phyloP scores from a whole-genome alignment of 2,113 vertebrate species.

The Coregonus clupeaformis region DNA sequence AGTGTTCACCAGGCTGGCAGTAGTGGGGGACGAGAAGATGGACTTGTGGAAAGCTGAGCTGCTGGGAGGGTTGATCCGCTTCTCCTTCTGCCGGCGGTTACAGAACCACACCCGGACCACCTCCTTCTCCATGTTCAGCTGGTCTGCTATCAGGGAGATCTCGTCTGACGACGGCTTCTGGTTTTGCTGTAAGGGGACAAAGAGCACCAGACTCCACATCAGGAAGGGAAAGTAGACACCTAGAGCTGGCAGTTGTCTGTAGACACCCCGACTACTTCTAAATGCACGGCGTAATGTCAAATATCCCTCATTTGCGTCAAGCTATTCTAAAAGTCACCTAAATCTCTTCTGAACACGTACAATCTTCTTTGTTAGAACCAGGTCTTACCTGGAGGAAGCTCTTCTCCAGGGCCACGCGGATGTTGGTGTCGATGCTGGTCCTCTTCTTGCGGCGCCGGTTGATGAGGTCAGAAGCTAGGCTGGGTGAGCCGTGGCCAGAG shows the following conservation, averaged over 20 bases:
- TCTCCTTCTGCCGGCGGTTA: slow-evolving; percentile 90
- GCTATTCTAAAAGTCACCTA: too few relatives aligned
- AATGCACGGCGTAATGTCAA: too few relatives aligned
- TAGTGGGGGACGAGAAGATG: slow-evolving; percentile 79
- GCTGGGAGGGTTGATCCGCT: slow-evolving; percentile 90
- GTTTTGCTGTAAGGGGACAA: slow-evolving; percentile 75
- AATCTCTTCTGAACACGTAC: too few relatives aligned
- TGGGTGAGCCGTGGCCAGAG: slow-evolving; percentile 72
- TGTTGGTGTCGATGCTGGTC: slow-evolving; percentile 97
- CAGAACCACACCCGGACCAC: slow-evolving; percentile 94
- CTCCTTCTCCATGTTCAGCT: slow-evolving; percentile 93
- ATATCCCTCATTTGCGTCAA: too few relatives aligned
- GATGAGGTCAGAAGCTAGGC: slow-evolving; percentile 83
- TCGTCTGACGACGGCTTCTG: slow-evolving; percentile 96
- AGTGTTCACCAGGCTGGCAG: slow-evolving; percentile 55
- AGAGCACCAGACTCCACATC: slow-evolving; percentile 5
- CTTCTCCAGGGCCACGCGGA: slow-evolving; percentile 95
- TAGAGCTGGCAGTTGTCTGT: too few relatives aligned
- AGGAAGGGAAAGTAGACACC: background rate
- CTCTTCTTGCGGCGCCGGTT: slow-evolving; percentile 92
- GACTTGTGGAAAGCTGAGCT: slow-evolving; percentile 86
- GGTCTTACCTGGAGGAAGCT: slow-evolving; percentile 87
- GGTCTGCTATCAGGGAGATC: slow-evolving; percentile 91
- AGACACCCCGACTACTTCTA: too few relatives aligned
- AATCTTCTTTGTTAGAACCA: background rate